Evolutionary conservation across 1,140 invertebrate species (phyloP), one percentile per base, ranked within the genome.

Genomic region (Calliopsis andreniformis): DNA sequence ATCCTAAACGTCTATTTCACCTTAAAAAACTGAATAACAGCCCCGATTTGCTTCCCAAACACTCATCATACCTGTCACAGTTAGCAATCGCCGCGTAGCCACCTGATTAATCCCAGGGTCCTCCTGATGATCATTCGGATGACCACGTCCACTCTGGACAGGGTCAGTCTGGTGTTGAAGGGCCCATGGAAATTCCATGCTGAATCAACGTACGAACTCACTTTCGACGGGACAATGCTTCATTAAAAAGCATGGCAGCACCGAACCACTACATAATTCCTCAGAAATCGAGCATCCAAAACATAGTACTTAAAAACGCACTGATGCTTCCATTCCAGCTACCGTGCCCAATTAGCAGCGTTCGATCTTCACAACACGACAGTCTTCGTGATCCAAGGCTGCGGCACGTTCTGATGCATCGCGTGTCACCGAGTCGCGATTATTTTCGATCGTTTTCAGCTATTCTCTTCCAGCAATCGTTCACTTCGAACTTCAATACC

Each of bases 121-220:
- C 35, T 87, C 87, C 5, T 72, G 79, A 51, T 80, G 85, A 43
- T 80, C 87, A 75, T 28, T 82, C 53, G 72, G 73, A 78, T 79
- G 63, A 75, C 64, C 55, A 59, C 85, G 70, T 30, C 78, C 68
- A 32, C 51, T 69, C 32, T 87, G 87, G 2, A 84, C 76, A n/a
- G 78, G 20, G 59, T 89, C 88, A 7, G 68, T 32, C 39, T 89
- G 89, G 61, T 90, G 88, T 49, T 89, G 89, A 39, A 91, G 77
- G 2, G 87, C 78, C 91, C 91, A 91, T 16, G 89, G 79, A 69
- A 91, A 91, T 78, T 91, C 90, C 90, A 91, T 91, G 45, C 59
- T 76, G 63, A 23, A 1, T 16, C 28, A 39, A 35, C 66, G 43
- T 5, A 14, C 25, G 45, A 12, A 35, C 43, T 4, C 79, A 55